Conservation (phyloP, 2,797 vertebrate genomes). For the Enoplosus armatus region DNA sequence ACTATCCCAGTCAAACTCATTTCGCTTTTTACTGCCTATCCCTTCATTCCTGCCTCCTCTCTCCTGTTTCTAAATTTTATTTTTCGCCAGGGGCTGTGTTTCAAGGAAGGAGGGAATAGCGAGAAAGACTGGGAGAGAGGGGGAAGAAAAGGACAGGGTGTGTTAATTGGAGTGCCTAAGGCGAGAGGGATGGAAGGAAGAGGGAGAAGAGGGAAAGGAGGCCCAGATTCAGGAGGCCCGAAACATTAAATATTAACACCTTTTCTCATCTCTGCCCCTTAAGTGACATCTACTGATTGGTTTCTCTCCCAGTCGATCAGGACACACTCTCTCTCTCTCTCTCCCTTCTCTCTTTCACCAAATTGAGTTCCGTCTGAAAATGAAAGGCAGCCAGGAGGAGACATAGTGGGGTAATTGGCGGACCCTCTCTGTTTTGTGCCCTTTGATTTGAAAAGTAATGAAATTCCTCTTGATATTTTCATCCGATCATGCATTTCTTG, state of each 20-base stretch:
- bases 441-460: conserved; percentile 78
- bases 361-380: conserved; percentile 78
- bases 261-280: conserved; percentile 84
- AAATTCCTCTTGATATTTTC: conserved; percentile 76
- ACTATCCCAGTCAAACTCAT: conserved; percentile 22
- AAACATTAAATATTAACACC: conserved; percentile 89
- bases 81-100: conserved; percentile 66
- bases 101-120: conserved; percentile 57
- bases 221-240: conserved; percentile 67
- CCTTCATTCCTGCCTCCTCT: conserved; percentile 41
- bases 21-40: conserved; percentile 23
- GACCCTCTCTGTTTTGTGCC: conserved; percentile 66
- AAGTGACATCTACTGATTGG: conserved; percentile 84
- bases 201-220: conserved; percentile 53
- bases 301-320: conserved; percentile 66
- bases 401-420: conserved; percentile 68
- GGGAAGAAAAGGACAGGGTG: conserved; percentile 64
- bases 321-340: conserved; percentile 29
- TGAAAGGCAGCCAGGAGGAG: conserved; percentile 68
- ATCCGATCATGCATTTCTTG: conserved; percentile 49
- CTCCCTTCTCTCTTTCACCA: conserved; percentile 40
- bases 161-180: conserved; percentile 84
- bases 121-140: conserved; percentile 45
- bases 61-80: conserved; percentile 50
- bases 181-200: conserved; percentile 62